phyloP scores from a whole-genome alignment of 2,888 invertebrate genomes.

The Matsumyia berberina region DNA sequence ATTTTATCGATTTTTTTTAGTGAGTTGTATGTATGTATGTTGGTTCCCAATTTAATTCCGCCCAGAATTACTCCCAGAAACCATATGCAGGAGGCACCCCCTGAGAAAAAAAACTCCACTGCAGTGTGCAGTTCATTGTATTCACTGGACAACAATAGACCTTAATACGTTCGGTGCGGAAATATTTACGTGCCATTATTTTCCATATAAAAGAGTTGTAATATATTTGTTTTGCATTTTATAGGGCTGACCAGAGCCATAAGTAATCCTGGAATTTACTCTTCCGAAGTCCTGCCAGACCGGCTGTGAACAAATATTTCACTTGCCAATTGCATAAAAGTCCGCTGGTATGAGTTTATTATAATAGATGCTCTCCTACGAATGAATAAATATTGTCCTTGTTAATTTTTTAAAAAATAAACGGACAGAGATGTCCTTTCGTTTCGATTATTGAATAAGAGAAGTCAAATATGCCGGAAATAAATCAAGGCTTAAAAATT shows the following conservation, averaged over 20 bases:
- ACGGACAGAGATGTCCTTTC: conserved; percentile 31
- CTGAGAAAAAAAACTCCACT: neutral
- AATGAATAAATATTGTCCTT: conserved; percentile 44
- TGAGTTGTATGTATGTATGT: no score
- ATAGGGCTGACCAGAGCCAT: conserved; percentile 50
- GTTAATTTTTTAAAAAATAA: neutral
- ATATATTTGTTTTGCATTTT: conserved; percentile 63
- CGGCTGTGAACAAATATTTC: conserved; percentile 47
- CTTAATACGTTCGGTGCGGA: conserved; percentile 38
- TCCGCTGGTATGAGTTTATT: conserved; percentile 1
- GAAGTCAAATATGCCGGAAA: conserved; percentile 38
- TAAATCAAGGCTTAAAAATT: conserved; percentile 15
- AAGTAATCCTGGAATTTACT: conserved; percentile 59
- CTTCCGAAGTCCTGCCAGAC: neutral
- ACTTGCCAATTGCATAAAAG: conserved; percentile 54
- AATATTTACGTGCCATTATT: conserved; percentile 58
- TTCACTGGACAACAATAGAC: conserved; percentile 47
- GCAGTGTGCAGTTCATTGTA: conserved; percentile 30
- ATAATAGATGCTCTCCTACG: conserved; percentile 51
- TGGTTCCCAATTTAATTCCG: conserved; percentile 25
- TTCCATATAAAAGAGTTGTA: conserved; percentile 34
- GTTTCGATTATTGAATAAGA: conserved; percentile 18
- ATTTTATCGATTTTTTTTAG: conserved; percentile 48
- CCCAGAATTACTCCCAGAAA: conserved; percentile 15
- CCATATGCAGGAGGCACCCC: neutral